Percentiles rank a stretch among this genome's conserved stretches.
Conservation (phyloP, 2,888 invertebrate genomes). For the Pammene fasciana region DNA sequence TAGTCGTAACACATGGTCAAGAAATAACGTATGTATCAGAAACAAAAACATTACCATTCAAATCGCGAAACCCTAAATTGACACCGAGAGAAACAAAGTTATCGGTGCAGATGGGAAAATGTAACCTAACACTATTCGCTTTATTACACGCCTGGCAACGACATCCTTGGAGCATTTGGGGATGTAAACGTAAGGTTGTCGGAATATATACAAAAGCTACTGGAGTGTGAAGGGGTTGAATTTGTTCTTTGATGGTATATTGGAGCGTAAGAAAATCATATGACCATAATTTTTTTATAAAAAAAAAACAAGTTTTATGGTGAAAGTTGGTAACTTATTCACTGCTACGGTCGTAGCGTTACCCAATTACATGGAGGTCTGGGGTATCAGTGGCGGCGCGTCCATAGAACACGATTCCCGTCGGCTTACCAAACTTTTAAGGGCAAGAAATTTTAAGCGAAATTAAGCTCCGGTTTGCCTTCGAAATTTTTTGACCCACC, state of each 20-base stretch:
- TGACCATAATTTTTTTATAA: too few species aligned
- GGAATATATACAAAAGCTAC: constrained; percentile 9
- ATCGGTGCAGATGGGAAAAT: constrained; percentile 1
- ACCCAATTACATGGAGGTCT: too few species aligned
- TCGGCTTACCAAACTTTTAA: too few species aligned
- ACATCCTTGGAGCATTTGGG: not conserved
- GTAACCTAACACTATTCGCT: not conserved
- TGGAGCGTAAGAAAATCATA: constrained; percentile 11
- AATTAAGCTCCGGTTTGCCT: too few species aligned
- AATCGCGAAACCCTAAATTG: not conserved
- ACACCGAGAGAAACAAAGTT: not conserved
- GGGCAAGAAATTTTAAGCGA: too few species aligned
- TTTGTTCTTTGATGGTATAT: constrained; percentile 18
- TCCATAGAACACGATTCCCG: too few species aligned
- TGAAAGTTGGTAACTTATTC: too few species aligned
- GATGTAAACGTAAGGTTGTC: not conserved
- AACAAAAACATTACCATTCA: not conserved
- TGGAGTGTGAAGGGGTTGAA: constrained; percentile 26
- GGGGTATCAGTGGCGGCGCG: too few species aligned
- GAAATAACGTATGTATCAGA: not conserved
- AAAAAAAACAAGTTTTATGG: too few species aligned
- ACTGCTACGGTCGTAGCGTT: too few species aligned
- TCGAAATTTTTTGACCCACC: too few species aligned
- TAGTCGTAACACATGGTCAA: too few species aligned
- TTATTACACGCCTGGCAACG: not conserved